A percentile compares a stretch with the other conserved stretches of the same genome.
phyloP scores from a whole-genome alignment of 2,113 vertebrate species.

The Galemys pyrenaicus region DNA sequence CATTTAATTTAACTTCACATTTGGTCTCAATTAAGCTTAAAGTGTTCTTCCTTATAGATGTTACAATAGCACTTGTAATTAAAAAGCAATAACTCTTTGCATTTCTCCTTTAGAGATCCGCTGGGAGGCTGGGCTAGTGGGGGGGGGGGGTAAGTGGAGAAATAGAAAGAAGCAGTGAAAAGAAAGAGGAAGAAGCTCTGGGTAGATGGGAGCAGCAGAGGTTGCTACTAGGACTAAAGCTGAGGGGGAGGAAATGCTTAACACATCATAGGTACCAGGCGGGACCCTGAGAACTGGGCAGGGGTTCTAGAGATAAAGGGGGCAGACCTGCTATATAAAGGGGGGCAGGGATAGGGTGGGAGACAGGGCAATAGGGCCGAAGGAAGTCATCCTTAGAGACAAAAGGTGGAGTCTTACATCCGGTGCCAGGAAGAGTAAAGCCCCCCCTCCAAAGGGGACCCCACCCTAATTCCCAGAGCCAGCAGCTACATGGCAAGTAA shows the following conservation, averaged over 20 bases:
- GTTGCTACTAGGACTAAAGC: neutral
- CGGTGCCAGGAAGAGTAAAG: neutral
- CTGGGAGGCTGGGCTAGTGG: conserved; percentile 51
- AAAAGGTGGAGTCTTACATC: neutral
- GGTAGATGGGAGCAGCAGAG: neutral
- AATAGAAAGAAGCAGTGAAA: neutral
- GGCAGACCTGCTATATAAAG: neutral
- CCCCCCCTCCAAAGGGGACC: neutral
- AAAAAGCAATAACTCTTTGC: conserved; percentile 80
- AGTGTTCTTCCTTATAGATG: conserved; percentile 80
- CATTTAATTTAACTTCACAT: conserved; percentile 84
- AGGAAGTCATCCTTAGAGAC: neutral
- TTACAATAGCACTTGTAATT: conserved; percentile 80
- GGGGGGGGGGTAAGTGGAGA: no score
- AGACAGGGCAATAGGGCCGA: rapidly evolving
- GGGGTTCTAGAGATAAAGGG: neutral
- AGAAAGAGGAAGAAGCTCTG: neutral
- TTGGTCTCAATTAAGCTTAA: conserved; percentile 82
- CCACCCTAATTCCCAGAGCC: neutral
- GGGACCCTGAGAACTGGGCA: neutral
- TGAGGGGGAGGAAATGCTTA: neutral
- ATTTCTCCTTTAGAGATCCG: conserved; percentile 71
- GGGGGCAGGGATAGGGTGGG: neutral
- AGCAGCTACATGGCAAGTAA: neutral
- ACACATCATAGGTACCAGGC: rapidly evolving